Conservation (phyloP, 2,888 invertebrate genomes). For the Colletes collaris region DNA sequence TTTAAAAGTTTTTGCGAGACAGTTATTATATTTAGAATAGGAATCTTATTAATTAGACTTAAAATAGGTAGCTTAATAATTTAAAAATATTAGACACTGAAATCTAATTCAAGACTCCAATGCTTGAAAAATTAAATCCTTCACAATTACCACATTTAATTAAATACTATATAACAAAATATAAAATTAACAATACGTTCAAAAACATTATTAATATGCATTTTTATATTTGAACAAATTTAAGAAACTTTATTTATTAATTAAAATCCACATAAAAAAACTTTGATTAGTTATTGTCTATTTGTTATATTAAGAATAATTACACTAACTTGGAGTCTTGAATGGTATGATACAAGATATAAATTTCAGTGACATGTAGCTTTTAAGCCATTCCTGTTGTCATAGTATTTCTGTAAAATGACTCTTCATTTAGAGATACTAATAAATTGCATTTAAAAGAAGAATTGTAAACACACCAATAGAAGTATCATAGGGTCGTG, state of each 20-base stretch:
- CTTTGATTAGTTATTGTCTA: neutral
- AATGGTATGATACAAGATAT: constrained; percentile 25
- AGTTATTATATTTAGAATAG: constrained; percentile 27
- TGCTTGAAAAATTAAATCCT: neutral
- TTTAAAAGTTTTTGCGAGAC: constrained; percentile 31
- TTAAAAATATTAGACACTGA: constrained; percentile 8
- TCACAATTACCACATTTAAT: neutral
- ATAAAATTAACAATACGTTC: neutral
- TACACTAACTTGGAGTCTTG: constrained; percentile 16
- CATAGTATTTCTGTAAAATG: constrained; percentile 49
- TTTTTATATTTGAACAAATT: neutral
- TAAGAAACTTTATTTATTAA: neutral
- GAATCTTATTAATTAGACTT: constrained; percentile 28
- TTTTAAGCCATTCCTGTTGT: constrained; percentile 49
- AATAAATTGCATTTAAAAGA: constrained; percentile 2
- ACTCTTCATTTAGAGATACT: constrained; percentile 29
- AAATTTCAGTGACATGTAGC: constrained; percentile 24
- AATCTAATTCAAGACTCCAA: constrained; percentile 35
- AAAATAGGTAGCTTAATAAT: constrained; percentile 35
- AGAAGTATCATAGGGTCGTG: neutral
- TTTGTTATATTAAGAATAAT: neutral
- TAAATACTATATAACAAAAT: neutral
- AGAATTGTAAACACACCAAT: constrained; percentile 1
- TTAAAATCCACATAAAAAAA: neutral
- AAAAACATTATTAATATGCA: neutral